Base-by-base conservation (phyloP, 2,797 vertebrate genomes). In the Forpus xanthops region DNA sequence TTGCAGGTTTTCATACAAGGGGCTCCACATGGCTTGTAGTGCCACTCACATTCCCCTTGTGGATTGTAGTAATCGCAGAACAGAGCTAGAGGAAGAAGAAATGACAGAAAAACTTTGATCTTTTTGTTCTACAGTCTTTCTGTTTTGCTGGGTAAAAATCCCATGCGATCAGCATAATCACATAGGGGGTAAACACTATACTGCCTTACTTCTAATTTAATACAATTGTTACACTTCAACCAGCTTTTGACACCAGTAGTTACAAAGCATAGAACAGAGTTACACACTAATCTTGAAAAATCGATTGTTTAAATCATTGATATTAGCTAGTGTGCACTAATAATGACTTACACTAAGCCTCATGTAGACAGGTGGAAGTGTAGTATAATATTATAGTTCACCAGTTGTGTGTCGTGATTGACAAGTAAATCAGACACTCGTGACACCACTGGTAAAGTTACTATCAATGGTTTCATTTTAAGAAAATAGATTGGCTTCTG, bases 21-120 rank as follows among this genome's bases (percentile, higher is more conserved):
- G 2, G 95, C 96, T 91, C 98, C 98, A 17, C 98, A 98, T 15
- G 98, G 94, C 70, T 98, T 94, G 64, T 98, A 98, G 53, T 98
- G 98, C 98, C 98, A 98, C 61, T 98, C 97, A 11, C 98, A 98
- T 90, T 96, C 96, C 15, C 96, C 97, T 4, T 98, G 96, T 6
- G 93, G 94, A 70, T 98, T 98, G 84, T 98, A 98, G 96, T 97
- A 98, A 76, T 99, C 99, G 30, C 99, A 99, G 98, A 99, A 99
- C 33, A 99, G 92, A 68, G 99, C 99, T 99, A 95, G 19, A 97
- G 41, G 50, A 95, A 60, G 87, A 9, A 44, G 45, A 45, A 72
- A 50, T 55, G 19, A 6, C 44, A 80, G 42, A 65, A 87, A 72
- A 89, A 56, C 8, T 81, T 66, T 86, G 39, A 76, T 50, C 17